Conservation (phyloP, 1,140 invertebrate genomes). For the Pachyrhynchus sulphureomaculatus region DNA sequence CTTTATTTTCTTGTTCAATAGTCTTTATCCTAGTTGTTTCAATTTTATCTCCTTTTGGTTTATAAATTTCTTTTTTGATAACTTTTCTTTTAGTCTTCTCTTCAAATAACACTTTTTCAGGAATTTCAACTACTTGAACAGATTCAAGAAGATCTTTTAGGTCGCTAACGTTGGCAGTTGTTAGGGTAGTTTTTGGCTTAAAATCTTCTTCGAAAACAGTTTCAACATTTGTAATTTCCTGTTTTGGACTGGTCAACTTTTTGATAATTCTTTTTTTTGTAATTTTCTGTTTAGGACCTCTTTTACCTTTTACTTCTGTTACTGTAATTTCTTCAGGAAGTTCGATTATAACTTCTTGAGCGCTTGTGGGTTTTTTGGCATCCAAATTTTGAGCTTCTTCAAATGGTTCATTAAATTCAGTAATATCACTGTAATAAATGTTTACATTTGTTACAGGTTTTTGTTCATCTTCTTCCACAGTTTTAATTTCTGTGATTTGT, state of each 20-base stretch:
- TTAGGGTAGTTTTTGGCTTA: conserved; percentile 46
- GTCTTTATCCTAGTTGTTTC: conserved; percentile 47
- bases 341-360: conserved; percentile 35
- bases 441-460: conserved; percentile 24
- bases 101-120: conserved; percentile 51
- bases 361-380: conserved; percentile 39
- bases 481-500: conserved; percentile 40
- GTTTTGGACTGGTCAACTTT: conserved; percentile 40
- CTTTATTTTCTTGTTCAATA: conserved; percentile 45
- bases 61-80: conserved; percentile 47
- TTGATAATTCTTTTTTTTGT: conserved; percentile 48
- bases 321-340: conserved; percentile 43
- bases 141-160: conserved; percentile 42
- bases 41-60: conserved; percentile 43
- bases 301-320: conserved; percentile 52
- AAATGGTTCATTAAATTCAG: neutral
- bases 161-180: conserved; percentile 28
- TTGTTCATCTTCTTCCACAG: conserved; percentile 44
- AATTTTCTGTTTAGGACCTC: conserved; percentile 49
- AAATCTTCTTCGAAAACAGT: conserved; percentile 49
- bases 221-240: conserved; percentile 45
- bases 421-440: conserved; percentile 37
- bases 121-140: conserved; percentile 30
- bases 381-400: conserved; percentile 28
- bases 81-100: conserved; percentile 44